Base-by-base conservation (phyloP, 1,140 invertebrate genomes). In the Tyrophagus putrescentiae region DNA sequence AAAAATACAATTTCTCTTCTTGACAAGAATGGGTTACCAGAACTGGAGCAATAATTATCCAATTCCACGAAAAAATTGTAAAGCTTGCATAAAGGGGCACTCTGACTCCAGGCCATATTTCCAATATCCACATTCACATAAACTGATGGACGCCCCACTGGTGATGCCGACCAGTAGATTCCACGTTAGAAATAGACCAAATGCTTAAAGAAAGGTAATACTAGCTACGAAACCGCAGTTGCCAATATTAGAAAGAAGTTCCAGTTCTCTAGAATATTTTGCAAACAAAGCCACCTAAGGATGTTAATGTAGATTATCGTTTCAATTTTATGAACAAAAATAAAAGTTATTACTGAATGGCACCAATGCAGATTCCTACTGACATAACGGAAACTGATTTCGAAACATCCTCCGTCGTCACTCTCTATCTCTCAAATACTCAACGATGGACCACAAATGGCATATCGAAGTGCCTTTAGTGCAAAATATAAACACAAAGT, bases 41-140 rank as follows among this genome's bases (percentile, higher is more conserved):
- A 5, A 61, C 7, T 4, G 60, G 60, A n/a, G 28, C 57, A 6
- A 61, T 11, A n/a, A 60, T 61, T 61, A 60, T 9, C 60, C 60
- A 4, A 61, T 9, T 58, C 58, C 60, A 13, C 54, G 27, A 42
- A 60, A 61, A 41, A 61, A 61, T 42, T 61, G 60, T n/a, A 61
- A 41, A 4, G 52, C 54, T 27, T 61, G 60, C 60, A 61, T 61
- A 44, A 28, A 61, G 7, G 60, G 60, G 6, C 54, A 44, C 52
- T 23, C 23, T 39, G 11, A 25, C 28, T 4, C 21, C 23, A n/a
- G n/a, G n/a, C 60, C 60, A 61, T 16, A 61, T 61, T 6, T 61
- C 60, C 4, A 61, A 21, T 4, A 61, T 25, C 60, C 60, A 61
- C 9, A 57, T 61, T 61, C 41, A 9, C 32, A 61, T 4, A 16